Evolutionary conservation across 2,113 vertebrate genomes (phyloP).

Genomic region (Ceratotherium simum): DNA sequence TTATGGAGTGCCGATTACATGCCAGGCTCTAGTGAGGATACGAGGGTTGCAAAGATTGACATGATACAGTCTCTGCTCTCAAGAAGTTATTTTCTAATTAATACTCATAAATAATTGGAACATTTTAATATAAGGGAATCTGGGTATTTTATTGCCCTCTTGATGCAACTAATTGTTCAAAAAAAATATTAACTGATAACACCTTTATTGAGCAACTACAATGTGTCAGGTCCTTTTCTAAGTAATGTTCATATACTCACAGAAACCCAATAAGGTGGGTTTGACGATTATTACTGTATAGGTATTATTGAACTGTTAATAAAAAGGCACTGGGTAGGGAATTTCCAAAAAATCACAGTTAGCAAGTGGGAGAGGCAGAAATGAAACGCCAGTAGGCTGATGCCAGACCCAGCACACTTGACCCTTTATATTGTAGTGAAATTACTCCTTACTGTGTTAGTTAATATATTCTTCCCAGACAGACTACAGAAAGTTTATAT

Average conservation of each 20-base stretch:
- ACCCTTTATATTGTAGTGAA: background rate
- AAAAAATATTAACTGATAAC: background rate
- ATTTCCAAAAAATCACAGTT: background rate
- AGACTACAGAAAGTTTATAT: background rate
- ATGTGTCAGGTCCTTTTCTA: background rate
- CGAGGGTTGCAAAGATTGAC: background rate
- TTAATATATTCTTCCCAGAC: background rate
- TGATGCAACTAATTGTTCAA: background rate
- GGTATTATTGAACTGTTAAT: background rate
- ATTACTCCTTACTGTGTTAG: background rate
- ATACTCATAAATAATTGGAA: background rate
- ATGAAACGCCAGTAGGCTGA: background rate
- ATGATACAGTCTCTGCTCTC: accelerated
- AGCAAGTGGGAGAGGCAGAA: background rate
- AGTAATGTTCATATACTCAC: background rate
- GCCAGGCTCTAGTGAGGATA: background rate
- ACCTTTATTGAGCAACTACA: background rate
- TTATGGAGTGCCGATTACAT: accelerated
- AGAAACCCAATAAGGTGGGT: background rate
- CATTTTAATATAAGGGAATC: background rate
- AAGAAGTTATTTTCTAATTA: background rate
- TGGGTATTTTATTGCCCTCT: background rate
- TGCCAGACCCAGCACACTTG: background rate
- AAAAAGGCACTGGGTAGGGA: background rate
- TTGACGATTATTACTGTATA: background rate